These are phyloP conservation scores for Papilio dardanus DNA, from an alignment of 1,140 invertebrate genomes.

Conservation along the genomic window DNA sequence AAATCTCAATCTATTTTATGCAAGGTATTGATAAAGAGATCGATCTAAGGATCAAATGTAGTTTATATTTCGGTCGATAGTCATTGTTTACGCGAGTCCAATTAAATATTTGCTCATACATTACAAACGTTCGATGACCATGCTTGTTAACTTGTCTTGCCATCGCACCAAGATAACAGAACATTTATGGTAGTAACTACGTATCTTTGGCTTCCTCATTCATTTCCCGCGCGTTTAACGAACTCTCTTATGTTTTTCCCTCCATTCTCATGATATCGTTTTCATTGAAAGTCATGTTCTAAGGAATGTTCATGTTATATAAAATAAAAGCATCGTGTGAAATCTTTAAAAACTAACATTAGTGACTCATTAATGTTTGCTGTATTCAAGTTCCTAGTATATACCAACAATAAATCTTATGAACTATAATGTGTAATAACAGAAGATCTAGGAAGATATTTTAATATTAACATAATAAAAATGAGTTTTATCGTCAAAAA, in stretches of 20 bases:
- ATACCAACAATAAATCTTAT: neutral
- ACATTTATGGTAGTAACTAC: conserved; percentile 23
- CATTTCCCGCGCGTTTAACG: conserved; percentile 25
- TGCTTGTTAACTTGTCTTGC: conserved; percentile 12
- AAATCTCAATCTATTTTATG: neutral
- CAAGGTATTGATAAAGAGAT: neutral
- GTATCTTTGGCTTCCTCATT: conserved; percentile 24
- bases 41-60: neutral
- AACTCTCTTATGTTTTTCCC: neutral
- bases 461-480: too few relatives aligned
- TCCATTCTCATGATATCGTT: conserved; percentile 7
- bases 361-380: neutral
- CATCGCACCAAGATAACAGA: neutral
- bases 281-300: conserved; percentile 12
- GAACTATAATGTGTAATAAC: too few relatives aligned
- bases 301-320: neutral
- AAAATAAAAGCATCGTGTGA: neutral
- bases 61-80: neutral
- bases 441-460: too few relatives aligned
- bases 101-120: neutral
- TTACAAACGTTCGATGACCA: neutral
- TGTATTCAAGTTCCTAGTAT: neutral
- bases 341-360: neutral
- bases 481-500: too few relatives aligned
- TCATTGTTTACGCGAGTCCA: neutral